Base-by-base conservation (phyloP, 2,888 invertebrate species). In the Callyntrura guangdongensis region DNA sequence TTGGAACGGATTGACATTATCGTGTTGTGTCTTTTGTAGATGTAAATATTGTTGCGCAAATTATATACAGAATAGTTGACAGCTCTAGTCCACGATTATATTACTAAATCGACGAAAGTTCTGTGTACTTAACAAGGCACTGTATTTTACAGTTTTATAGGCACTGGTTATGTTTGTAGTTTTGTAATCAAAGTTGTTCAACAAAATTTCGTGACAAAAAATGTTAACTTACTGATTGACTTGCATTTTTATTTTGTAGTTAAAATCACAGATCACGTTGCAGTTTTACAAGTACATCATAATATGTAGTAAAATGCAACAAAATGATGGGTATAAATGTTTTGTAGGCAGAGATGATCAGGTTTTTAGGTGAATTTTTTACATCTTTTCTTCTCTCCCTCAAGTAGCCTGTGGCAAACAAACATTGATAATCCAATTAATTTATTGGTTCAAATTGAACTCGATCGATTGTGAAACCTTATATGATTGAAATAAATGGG, bases 221-320 rank as follows among this genome's bases (percentile, higher is more conserved):
- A 2, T 53, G 53, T 8, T 69, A 49, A n/a, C 9, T 49, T 53
- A 20, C 20, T 77, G 49, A 77, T 77, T 77, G 74, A 49, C 49
- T 49, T 53, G 12, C 12, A n/a, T 8, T 61, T n/a, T 84, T 59
- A 69, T n/a, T 61, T 47, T 8, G n/a, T 72, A 61, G 72, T 59
- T 56, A 56, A 25, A 86, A 85, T 86, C 86, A 86, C 86, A 86
- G 86, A 86, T 61, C 22, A 86, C 61, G 61, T 86, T 36, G 27
- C 45, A n/a, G 61, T 27, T 47, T 36, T 36, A 27, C 56, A 27
- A 56, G 14, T 56, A 36, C 36, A 36, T 36, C 2, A 36, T 6
- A 12, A 14, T 53, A 20, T 3, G 9, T 64, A 64, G 53, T 53
- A 53, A 47, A 53, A 61, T 17, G 61, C 36, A n/a, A 53, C 36